Base-by-base conservation (phyloP, 2,888 invertebrate species). In the Salpingus planirostris region DNA sequence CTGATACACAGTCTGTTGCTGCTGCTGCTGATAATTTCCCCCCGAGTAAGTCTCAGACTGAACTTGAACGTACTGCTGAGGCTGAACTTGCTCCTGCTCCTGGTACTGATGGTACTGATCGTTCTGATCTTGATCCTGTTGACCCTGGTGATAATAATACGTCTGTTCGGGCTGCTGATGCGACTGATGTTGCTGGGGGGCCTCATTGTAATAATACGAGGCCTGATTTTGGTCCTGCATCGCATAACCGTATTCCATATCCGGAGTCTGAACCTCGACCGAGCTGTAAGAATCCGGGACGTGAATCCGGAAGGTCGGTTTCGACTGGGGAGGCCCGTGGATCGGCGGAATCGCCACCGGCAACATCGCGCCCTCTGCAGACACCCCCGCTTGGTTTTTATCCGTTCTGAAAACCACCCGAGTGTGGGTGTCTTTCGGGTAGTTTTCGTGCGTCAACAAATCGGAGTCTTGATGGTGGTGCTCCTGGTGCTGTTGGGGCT, bases 351-450 rank as follows among this genome's bases (percentile, higher is more conserved):
- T 27, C n/a, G n/a, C n/a, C n/a, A n/a, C n/a, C n/a, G 2, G 24
- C 21, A 6, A 41, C 46, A 36, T 15, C 11, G n/a, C 14, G 11
- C 5, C 11, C 7, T 11, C 13, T 14, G 15, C 10, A 29, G 5
- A 21, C 21, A 31, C 27, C 23, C 24, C 23, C 10, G 27, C 37
- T 30, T 27, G 40, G 31, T 36, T 38, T 46, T 40, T 33, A 24
- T 38, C 30, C 11, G 33, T 31, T 10, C 33, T 29, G 40, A 73
- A 71, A 25, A 74, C 67, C 1, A 75, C 74, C 45, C 68, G 65
- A 1, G 75, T 76, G 38, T 76, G 74, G 26, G 68, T 67, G 38
- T 69, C 66, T 42, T 68, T 70, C 1, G 75, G 74, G 49, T 73
- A 75, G 44, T 74, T 75, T 53, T 74, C 74, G 11, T 68, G 63